Percentiles rank a stretch among this genome's conserved stretches.
Conservation (phyloP, 2,888 invertebrate genomes). For the Tipula unca region DNA sequence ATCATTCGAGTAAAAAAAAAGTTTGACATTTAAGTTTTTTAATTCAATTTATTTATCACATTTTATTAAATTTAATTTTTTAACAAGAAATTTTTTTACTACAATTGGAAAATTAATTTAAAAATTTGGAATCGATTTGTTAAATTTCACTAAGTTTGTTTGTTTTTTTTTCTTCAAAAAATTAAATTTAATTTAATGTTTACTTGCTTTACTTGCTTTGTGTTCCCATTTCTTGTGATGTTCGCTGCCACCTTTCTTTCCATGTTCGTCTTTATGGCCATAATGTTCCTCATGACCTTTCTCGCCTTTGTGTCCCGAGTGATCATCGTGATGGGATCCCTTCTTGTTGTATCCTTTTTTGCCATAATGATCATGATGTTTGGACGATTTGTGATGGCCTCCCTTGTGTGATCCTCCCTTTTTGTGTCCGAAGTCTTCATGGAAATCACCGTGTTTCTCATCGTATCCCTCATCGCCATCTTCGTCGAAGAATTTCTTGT, state of each 20-base stretch:
- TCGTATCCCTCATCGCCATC: slow-evolving; percentile 74
- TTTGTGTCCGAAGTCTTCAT: slow-evolving; percentile 71
- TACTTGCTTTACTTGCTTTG: slow-evolving; percentile 45
- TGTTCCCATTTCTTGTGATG: slow-evolving; percentile 73
- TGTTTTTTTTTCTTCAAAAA: background rate
- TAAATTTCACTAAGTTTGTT: background rate
- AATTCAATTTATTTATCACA: slow-evolving; percentile 15
- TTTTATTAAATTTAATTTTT: slow-evolving; percentile 9
- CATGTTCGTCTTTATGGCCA: slow-evolving; percentile 63
- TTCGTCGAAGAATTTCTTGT: slow-evolving; percentile 80
- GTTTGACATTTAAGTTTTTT: background rate
- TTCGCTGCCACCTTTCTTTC: slow-evolving; percentile 71
- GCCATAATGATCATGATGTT: slow-evolving; percentile 68
- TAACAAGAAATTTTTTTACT: background rate
- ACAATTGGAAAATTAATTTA: background rate
- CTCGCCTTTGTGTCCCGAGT: slow-evolving; percentile 69
- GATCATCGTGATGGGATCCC: slow-evolving; percentile 69
- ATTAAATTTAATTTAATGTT: slow-evolving; percentile 15
- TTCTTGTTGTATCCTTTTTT: slow-evolving; percentile 74
- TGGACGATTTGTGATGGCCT: slow-evolving; percentile 68
- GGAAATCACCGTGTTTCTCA: slow-evolving; percentile 71
- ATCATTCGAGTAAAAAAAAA: background rate
- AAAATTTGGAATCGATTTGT: background rate
- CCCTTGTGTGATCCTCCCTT: slow-evolving; percentile 75
- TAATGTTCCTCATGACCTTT: slow-evolving; percentile 71